Percentiles rank a stretch among this genome's conserved stretches.
Conservation (phyloP, 2,888 invertebrate genomes). For the Macrophya annulata region DNA sequence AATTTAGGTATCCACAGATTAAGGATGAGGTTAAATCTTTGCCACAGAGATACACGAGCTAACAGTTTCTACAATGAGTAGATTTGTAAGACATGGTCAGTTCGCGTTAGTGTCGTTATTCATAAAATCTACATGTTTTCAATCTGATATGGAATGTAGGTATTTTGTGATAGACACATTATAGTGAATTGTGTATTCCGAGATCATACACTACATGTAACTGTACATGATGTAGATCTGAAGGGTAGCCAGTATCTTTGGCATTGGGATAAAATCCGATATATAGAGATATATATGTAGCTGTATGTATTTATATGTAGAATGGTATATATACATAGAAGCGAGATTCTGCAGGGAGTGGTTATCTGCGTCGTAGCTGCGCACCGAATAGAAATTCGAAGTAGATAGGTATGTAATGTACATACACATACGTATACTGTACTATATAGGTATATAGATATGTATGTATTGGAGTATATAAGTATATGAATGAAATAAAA, state of each 20-base stretch:
- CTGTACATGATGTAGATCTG: background rate
- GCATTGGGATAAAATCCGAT: constrained; percentile 11
- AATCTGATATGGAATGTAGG: background rate
- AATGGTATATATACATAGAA: background rate
- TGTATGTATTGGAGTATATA: background rate
- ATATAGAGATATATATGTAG: background rate
- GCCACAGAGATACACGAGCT: background rate
- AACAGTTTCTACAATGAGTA: background rate
- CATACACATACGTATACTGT: background rate
- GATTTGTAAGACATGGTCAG: background rate
- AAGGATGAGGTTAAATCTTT: background rate
- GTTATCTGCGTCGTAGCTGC: constrained; percentile 6
- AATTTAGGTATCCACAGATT: no score
- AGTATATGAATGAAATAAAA: constrained; percentile 31
- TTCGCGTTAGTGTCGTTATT: background rate
- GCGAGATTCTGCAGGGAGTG: background rate
- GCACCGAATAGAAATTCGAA: constrained; percentile 17
- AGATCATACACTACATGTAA: constrained; percentile 16
- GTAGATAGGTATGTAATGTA: background rate
- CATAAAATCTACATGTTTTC: background rate
- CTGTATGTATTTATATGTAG: background rate
- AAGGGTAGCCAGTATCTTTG: constrained; percentile 14
- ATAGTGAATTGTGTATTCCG: constrained; percentile 8
- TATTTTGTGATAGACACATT: background rate
- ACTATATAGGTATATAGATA: no score